phyloP scores from a whole-genome alignment of 2,113 vertebrate genomes.

The Leptocoma aspasia region DNA sequence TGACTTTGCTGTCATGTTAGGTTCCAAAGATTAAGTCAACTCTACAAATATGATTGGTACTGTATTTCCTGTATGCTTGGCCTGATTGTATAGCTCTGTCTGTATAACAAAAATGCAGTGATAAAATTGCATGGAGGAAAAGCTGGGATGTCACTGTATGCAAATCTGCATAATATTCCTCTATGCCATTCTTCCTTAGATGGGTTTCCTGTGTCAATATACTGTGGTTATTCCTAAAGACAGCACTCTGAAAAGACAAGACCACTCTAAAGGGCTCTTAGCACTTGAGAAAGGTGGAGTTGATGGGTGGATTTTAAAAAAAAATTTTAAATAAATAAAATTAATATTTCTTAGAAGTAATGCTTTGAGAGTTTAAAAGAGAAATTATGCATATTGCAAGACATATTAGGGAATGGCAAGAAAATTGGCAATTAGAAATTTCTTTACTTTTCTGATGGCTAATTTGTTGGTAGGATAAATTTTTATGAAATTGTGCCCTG shows the following conservation, averaged over 20 bases:
- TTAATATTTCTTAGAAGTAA: background rate
- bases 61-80: slow-evolving; percentile 29
- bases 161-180: slow-evolving; percentile 52
- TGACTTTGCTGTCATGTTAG: slow-evolving; percentile 21
- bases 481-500: background rate
- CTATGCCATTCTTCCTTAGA: slow-evolving; percentile 58
- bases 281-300: background rate
- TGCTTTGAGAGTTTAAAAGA: background rate
- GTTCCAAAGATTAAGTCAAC: slow-evolving; percentile 58
- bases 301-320: background rate
- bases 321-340: background rate
- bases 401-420: background rate
- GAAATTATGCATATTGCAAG: background rate
- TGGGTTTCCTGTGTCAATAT: slow-evolving; percentile 56
- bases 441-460: background rate
- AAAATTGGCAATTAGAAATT: background rate
- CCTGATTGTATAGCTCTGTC: background rate
- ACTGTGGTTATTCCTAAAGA: slow-evolving; percentile 36
- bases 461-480: background rate
- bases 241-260: slow-evolving; percentile 42
- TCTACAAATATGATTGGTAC: slow-evolving; percentile 47
- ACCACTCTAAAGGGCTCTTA: slow-evolving; percentile 50
- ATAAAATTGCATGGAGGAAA: slow-evolving; percentile 53
- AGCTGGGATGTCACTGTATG: slow-evolving; percentile 37
- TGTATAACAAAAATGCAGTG: slow-evolving; percentile 49